Evolutionary conservation across 2,797 vertebrate genomes (phyloP).

Genomic region (Coccyzus lansbergi): DNA sequence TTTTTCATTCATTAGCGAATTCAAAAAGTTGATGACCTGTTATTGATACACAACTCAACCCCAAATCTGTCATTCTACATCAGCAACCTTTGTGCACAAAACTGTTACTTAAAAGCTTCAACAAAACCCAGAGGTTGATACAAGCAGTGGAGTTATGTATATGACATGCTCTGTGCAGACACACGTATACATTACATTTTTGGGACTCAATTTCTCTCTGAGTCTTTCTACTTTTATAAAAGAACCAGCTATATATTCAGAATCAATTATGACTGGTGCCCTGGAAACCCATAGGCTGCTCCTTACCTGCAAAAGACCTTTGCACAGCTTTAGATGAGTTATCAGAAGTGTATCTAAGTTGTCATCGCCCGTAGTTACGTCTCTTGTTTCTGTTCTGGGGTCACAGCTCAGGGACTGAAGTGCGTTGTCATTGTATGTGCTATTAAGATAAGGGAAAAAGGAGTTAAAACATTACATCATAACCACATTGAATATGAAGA

Average conservation of each 20-base stretch:
- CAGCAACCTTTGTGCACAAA: not conserved
- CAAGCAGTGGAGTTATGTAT: not conserved
- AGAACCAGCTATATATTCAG: not conserved
- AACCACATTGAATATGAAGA: too few relatives aligned
- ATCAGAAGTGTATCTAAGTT: constrained; percentile 84
- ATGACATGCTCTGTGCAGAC: fast-evolving
- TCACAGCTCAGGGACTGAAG: constrained; percentile 71
- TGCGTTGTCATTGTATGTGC: constrained; percentile 75
- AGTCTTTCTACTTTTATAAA: not conserved
- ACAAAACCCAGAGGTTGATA: not conserved
- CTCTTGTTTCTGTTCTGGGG: constrained; percentile 41
- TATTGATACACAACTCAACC: not conserved
- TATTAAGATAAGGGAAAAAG: constrained; percentile 15
- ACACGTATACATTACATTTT: fast-evolving
- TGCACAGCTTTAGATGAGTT: constrained; percentile 88
- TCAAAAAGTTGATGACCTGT: not conserved
- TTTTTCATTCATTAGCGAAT: not conserved
- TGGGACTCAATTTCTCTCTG: not conserved
- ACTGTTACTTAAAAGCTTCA: not conserved
- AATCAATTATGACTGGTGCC: not conserved
- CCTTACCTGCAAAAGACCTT: constrained; percentile 84
- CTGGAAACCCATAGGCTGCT: not conserved
- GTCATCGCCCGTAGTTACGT: constrained; percentile 84
- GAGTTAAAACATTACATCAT: not conserved
- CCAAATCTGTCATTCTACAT: not conserved